Percentiles rank a stretch among this genome's conserved stretches.
phyloP scores from a whole-genome alignment of 2,113 vertebrate species.

The Solea solea region DNA sequence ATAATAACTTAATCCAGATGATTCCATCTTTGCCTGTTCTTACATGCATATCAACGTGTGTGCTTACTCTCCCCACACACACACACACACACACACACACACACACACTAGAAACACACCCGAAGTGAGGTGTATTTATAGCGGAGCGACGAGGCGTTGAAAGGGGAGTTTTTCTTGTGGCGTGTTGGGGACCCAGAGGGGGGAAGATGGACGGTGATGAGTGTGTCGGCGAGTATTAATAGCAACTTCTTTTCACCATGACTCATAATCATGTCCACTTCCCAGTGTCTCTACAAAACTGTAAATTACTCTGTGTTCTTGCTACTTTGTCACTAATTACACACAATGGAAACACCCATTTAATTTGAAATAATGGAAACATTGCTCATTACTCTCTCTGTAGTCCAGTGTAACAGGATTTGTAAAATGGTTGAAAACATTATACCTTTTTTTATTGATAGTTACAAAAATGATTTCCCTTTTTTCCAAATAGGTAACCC shows the following conservation, averaged over 20 bases:
- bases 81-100: conserved; percentile 35
- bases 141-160: conserved; percentile 74
- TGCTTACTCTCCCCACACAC: conserved; percentile 28
- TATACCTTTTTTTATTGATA: no score
- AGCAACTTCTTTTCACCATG: conserved; percentile 67
- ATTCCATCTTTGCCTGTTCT: conserved; percentile 43
- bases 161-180: conserved; percentile 80
- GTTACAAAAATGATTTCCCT: no score
- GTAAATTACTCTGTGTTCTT: conserved; percentile 1
- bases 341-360: no score
- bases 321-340: conserved; percentile 5
- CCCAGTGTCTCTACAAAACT: conserved; percentile 13
- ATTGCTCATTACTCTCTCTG: no score
- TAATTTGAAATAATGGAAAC: no score
- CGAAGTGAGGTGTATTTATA: conserved; percentile 77
- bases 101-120: conserved; percentile 41
- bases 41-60: conserved; percentile 43
- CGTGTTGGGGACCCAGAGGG: conserved; percentile 64
- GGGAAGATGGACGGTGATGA: conserved; percentile 50
- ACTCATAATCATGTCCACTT: conserved; percentile 50
- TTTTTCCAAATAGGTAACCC: neutral
- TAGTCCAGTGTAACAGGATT: neutral
- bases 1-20: conserved; percentile 9
- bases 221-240: conserved; percentile 73
- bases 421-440: neutral